These are phyloP conservation scores for Xenopus petersii DNA, from an alignment of 2,797 vertebrate genomes.

Conservation along the genomic window DNA sequence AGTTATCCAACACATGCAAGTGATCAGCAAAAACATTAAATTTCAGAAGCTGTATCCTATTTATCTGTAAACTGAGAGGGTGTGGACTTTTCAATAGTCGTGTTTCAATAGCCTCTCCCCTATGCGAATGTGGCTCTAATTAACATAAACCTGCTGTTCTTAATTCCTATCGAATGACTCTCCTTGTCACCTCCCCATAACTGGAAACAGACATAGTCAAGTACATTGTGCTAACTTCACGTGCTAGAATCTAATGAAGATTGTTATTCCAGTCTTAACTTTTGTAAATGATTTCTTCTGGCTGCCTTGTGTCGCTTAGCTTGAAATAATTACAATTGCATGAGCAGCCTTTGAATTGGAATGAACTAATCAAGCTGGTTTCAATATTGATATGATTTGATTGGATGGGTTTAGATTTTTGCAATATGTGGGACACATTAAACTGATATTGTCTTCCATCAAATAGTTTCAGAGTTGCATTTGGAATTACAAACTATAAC, in stretches of 20 bases:
- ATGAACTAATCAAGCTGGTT: constrained; percentile 2
- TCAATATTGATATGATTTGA: not conserved
- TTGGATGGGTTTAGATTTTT: not conserved
- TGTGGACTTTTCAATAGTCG: not conserved
- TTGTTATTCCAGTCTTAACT: constrained; percentile 7
- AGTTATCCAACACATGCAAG: not conserved
- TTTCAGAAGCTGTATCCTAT: not conserved
- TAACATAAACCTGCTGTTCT: constrained; percentile 5
- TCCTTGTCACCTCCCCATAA: constrained; percentile 16
- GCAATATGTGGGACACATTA: too few relatives aligned
- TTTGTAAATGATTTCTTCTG: not conserved
- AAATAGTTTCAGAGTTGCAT: too few relatives aligned
- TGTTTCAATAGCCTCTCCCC: constrained; percentile 8
- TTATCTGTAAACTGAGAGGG: not conserved
- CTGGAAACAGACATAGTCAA: not conserved
- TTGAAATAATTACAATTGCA: constrained; percentile 19
- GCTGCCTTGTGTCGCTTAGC: constrained; percentile 6
- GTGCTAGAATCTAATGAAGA: constrained; percentile 12
- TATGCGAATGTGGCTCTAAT: not conserved
- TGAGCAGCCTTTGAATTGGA: constrained; percentile 4
- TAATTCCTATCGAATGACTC: constrained; percentile 7
- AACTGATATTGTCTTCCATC: too few relatives aligned
- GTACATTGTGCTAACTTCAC: constrained; percentile 24
- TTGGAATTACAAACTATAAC: too few relatives aligned
- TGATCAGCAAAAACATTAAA: not conserved